Conservation (phyloP, 2,113 vertebrate genomes). For the Indicator indicator region DNA sequence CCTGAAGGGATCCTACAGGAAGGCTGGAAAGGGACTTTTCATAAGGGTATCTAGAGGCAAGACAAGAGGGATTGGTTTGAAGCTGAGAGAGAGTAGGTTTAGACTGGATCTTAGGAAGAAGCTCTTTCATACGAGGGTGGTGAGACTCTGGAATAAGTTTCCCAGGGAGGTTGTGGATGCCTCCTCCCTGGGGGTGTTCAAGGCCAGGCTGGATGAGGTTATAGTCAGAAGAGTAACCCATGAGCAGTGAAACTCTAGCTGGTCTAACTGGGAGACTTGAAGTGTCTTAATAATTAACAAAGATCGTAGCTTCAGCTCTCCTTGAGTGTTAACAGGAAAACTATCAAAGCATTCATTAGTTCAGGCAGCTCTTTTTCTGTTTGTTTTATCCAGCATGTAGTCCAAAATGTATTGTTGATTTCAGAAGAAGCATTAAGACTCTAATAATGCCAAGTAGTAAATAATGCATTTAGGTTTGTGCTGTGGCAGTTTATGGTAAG, state of each 20-base stretch:
- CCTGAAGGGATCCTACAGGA: too few relatives aligned
- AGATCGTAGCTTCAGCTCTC: neutral
- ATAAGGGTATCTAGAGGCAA: too few relatives aligned
- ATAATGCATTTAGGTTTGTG: neutral
- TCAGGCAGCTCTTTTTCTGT: neutral
- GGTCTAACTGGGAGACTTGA: neutral
- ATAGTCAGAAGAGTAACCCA: neutral
- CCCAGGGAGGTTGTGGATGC: too few relatives aligned
- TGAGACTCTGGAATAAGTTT: too few relatives aligned
- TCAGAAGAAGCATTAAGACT: neutral
- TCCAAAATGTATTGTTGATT: neutral
- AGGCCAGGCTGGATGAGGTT: too few relatives aligned
- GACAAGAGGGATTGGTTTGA: too few relatives aligned
- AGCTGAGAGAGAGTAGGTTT: too few relatives aligned
- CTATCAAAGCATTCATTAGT: neutral
- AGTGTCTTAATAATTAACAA: neutral
- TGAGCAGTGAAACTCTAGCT: neutral
- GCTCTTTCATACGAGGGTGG: too few relatives aligned
- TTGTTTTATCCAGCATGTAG: neutral
- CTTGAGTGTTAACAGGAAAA: neutral
- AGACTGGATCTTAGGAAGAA: too few relatives aligned
- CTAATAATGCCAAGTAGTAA: neutral
- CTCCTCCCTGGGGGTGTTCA: too few relatives aligned
- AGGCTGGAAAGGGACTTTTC: too few relatives aligned
- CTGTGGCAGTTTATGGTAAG: neutral